Evolutionary conservation across 2,888 invertebrate species (phyloP).

Genomic region (Eledona agricola): DNA sequence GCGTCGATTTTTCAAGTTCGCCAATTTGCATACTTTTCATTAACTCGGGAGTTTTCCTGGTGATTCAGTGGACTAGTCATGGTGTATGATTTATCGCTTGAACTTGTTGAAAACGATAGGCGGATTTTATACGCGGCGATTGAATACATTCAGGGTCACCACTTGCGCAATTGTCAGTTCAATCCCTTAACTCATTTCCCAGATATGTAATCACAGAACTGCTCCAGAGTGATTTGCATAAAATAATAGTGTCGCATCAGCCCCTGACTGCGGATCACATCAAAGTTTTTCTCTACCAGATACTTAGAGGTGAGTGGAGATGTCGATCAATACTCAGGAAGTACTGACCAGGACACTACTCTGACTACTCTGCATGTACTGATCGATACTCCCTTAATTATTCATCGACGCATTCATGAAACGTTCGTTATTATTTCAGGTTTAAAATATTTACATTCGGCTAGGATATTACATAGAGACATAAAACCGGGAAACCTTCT

Average conservation of each 20-base stretch:
- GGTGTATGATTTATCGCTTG: too few species aligned
- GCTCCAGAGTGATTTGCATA: slow-evolving; percentile 99
- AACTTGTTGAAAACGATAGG: too few species aligned
- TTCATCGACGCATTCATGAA: slow-evolving; percentile 4
- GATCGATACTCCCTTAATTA: too few species aligned
- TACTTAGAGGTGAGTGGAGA: slow-evolving; percentile 85
- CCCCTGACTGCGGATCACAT: slow-evolving; percentile 99
- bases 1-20: background rate
- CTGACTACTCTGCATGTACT: too few species aligned
- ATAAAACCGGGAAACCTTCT: slow-evolving; percentile 99
- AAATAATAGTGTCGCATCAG: slow-evolving; percentile 99
- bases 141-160: too few species aligned
- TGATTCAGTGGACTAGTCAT: too few species aligned
- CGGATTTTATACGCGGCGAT: too few species aligned
- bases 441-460: slow-evolving; percentile 98
- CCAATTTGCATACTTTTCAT: background rate
- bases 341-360: too few species aligned
- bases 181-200: slow-evolving; percentile 44
- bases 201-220: slow-evolving; percentile 99
- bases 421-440: slow-evolving; percentile 68
- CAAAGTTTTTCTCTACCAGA: slow-evolving; percentile 99
- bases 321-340: slow-evolving; percentile 1
- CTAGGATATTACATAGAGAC: slow-evolving; percentile 97
- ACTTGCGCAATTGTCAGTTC: slow-evolving; percentile 14
- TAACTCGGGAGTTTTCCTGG: background rate